Evolutionary conservation across 35 echinoderm and acorn worm species (phyloP).

Genomic region (Apostichopus parvimensis): DNA sequence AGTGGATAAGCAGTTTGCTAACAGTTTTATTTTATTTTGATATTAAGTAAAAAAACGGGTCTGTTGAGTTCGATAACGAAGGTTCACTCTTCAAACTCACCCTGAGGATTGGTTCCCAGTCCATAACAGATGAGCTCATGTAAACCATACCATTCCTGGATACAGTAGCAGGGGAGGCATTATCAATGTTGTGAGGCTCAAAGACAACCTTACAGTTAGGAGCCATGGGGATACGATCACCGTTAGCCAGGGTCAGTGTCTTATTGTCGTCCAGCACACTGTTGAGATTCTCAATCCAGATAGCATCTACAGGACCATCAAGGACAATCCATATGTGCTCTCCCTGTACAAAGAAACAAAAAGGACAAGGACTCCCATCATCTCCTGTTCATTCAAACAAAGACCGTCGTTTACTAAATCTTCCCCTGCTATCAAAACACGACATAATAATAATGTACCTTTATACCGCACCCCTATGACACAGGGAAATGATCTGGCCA

Average conservation of each 20-base stretch:
- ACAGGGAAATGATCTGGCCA: too few relatives aligned
- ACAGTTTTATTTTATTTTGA: too few relatives aligned
- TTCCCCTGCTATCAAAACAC: too few relatives aligned
- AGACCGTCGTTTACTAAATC: too few relatives aligned
- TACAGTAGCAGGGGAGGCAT: constrained; percentile 94
- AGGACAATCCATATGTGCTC: constrained; percentile 97
- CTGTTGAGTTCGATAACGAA: too few relatives aligned
- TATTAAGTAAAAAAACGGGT: too few relatives aligned
- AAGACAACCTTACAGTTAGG: constrained; percentile 93
- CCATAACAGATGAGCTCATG: constrained; percentile 98
- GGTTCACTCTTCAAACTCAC: constrained; percentile 19
- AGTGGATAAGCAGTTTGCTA: too few relatives aligned
- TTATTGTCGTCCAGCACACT: constrained; percentile 97
- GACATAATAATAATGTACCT: too few relatives aligned
- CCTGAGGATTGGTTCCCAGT: constrained; percentile 88
- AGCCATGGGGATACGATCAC: constrained; percentile 96
- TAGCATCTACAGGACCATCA: constrained; percentile 98
- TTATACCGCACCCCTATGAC: too few relatives aligned
- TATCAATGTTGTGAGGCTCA: constrained; percentile 98
- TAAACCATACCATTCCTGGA: constrained; percentile 97
- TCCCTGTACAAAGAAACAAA: constrained; percentile 52
- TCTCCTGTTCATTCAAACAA: neutral
- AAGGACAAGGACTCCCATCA: too few relatives aligned
- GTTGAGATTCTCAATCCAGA: constrained; percentile 99
- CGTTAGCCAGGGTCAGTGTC: constrained; percentile 94